Conservation (phyloP, 1,140 invertebrate species). For the Araneus ventricosus region DNA sequence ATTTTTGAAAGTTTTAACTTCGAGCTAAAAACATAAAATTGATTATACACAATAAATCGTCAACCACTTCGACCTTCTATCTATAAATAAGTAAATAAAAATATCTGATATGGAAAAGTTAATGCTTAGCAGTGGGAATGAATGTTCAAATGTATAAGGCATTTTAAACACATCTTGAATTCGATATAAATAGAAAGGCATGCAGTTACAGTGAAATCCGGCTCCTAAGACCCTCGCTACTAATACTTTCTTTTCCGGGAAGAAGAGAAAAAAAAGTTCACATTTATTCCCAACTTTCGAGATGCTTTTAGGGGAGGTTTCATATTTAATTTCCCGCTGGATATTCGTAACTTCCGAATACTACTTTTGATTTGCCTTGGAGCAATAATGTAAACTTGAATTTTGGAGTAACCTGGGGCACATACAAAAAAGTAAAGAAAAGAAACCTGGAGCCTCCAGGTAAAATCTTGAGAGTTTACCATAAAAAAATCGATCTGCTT, state of each 20-base stretch:
- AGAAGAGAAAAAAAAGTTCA: neutral
- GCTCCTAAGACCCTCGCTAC: neutral
- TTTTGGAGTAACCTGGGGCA: neutral
- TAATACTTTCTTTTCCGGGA: neutral
- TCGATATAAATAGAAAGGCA: neutral
- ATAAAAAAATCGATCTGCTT: conserved; percentile 25
- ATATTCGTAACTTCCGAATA: conserved; percentile 1
- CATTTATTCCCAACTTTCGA: neutral
- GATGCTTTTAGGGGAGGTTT: neutral
- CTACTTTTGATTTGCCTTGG: conserved; percentile 36
- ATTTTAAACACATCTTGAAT: neutral
- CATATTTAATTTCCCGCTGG: conserved; percentile 47
- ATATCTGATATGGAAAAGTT: too few relatives aligned
- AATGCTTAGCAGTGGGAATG: neutral
- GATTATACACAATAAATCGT: too few relatives aligned
- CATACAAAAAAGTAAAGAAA: neutral
- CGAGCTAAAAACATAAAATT: too few relatives aligned
- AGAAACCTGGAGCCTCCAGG: neutral
- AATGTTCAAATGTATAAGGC: neutral
- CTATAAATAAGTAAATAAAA: too few relatives aligned
- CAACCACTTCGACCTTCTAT: too few relatives aligned
- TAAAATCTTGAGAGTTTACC: neutral
- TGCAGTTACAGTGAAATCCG: neutral
- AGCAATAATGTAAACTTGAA: conserved; percentile 18
- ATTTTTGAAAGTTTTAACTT: too few relatives aligned